Percentiles rank a stretch among this genome's conserved stretches.
Evolutionary conservation across 2,797 vertebrate species (phyloP).

Genomic region (Luscinia megarhynchos): DNA sequence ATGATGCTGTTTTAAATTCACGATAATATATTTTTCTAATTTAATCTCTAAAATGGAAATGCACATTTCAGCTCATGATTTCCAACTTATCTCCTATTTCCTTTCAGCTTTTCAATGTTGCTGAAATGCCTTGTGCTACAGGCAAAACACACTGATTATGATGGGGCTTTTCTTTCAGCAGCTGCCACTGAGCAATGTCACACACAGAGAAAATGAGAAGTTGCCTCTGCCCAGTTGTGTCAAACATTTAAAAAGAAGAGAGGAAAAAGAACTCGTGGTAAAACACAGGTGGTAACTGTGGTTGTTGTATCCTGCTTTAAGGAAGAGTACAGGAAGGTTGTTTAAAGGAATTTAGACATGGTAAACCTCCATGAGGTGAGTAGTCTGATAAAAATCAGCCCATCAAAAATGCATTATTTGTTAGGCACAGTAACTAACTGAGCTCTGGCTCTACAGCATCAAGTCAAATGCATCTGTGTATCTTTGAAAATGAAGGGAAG

Average conservation of each 20-base stretch:
- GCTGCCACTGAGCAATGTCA: constrained; percentile 65
- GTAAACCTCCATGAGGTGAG: neutral
- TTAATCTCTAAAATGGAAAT: constrained; percentile 67
- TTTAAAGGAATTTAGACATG: neutral
- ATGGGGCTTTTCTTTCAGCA: constrained; percentile 60
- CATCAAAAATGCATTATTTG: neutral
- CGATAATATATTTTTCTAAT: constrained; percentile 64
- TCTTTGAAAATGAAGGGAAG: neutral
- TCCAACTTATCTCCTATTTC: constrained; percentile 66
- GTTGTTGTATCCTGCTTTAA: neutral
- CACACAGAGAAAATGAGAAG: constrained; percentile 41
- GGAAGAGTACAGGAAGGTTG: neutral
- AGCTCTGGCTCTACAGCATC: neutral
- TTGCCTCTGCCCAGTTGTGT: constrained; percentile 58
- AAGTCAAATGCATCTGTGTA: neutral
- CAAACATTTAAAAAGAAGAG: constrained; percentile 20
- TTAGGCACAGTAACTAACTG: neutral
- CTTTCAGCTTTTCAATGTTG: constrained; percentile 69
- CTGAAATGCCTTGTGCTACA: constrained; percentile 71
- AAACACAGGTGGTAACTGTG: neutral
- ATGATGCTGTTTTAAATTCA: constrained; percentile 66
- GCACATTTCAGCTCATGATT: constrained; percentile 58
- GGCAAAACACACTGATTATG: constrained; percentile 72
- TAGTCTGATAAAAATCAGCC: neutral
- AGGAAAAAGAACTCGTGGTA: neutral